These are phyloP conservation scores for Cylas formicarius DNA, from an alignment of 1,140 invertebrate genomes.

Conservation along the genomic window DNA sequence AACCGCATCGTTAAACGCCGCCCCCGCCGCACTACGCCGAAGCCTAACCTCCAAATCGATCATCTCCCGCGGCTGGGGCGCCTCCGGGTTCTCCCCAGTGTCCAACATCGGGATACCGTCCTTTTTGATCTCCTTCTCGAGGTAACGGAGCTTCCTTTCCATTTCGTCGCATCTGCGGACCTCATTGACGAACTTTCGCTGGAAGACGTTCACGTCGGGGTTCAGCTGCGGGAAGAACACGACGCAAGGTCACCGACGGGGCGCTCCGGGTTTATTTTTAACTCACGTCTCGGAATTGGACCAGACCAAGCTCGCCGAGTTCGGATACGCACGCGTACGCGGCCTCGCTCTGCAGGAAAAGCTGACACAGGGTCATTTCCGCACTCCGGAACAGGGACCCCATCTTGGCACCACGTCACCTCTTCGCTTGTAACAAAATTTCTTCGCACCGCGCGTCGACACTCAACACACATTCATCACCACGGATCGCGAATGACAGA, in stretches of 20 bases:
- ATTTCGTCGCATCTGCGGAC: constrained; percentile 92
- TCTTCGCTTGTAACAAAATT: no score
- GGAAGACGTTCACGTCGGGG: constrained; percentile 91
- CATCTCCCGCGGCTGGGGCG: constrained; percentile 97
- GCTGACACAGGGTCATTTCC: constrained; percentile 85
- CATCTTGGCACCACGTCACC: no score
- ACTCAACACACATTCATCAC: no score
- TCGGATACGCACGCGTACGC: constrained; percentile 91
- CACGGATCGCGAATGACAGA: no score
- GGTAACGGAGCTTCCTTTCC: constrained; percentile 89
- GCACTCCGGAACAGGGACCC: constrained; percentile 80
- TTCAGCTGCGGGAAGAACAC: constrained; percentile 60
- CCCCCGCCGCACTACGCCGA: background rate
- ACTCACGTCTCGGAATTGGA: constrained; percentile 88
- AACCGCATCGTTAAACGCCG: constrained; percentile 9
- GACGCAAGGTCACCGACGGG: constrained; percentile 14
- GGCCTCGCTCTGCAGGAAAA: constrained; percentile 87
- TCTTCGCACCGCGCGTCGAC: no score
- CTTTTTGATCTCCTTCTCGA: constrained; percentile 97
- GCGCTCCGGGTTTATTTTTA: background rate
- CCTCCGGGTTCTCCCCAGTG: constrained; percentile 95
- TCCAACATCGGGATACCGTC: constrained; percentile 96
- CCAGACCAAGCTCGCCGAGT: constrained; percentile 85
- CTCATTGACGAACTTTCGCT: constrained; percentile 93
- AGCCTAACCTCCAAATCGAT: constrained; percentile 87